Evolutionary conservation across 2,113 vertebrate species (phyloP), one percentile per base, ranked within the genome.

Genomic region (Abramis brama): DNA sequence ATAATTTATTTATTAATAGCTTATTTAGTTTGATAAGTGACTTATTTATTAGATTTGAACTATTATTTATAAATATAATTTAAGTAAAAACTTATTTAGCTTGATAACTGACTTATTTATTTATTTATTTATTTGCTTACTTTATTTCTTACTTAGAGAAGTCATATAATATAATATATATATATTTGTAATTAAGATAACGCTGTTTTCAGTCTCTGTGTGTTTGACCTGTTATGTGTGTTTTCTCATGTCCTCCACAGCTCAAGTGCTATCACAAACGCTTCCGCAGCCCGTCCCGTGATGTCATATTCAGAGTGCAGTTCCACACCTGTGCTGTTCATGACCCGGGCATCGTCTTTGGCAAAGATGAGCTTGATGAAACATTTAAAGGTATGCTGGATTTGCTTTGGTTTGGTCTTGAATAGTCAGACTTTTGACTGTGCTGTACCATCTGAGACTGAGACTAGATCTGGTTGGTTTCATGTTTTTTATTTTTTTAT

Each of bases 191-290:
- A 30, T 66, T 27, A 15, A 17, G 0, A 66, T 30, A 17, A 30
- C 27, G 23, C 19, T 13, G 43, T 9, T 39, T 74, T 21, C 39
- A 5, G 12, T 74, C 39, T 74, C 1, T 43, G 36, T 83, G 30
- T 33, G 73, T 77, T 79, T 71, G 78, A 74, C 13, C 15, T 45
- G 36, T 19, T 6, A 13, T 73, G 11, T 62, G 5, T 33, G 47
- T 7, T 45, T 52, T 87, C 71, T 87, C 62, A 0, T 0, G 50
- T 25, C 2, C 6, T 79, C 6, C 19, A 23, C 91, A 99, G 98
- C 94, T 99, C 55, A 99, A 99, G 91, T 99, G 98, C 89, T 99
- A 99, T 91, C 98, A 99, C 92, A 99, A 99, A 93, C 97, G 97
- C 82, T 98, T 96, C 93, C 96, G 95, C 25, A 97, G 96, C 89